Percentiles rank a stretch among this genome's conserved stretches.
These are phyloP conservation scores for Centropus unirufus DNA, from an alignment of 2,113 vertebrate genomes.

Conservation along the genomic window DNA sequence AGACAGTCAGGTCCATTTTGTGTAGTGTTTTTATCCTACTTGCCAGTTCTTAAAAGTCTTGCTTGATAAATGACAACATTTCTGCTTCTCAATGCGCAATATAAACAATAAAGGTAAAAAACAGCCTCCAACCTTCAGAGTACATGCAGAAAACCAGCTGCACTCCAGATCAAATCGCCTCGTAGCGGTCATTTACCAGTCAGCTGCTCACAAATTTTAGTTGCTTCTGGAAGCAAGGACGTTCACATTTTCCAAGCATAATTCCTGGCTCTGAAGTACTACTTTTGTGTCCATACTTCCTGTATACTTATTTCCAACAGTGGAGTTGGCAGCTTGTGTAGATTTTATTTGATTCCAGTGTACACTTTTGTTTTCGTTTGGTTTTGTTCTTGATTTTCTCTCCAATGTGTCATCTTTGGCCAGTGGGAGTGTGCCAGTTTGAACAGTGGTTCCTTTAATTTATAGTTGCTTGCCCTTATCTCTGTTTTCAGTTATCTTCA, in stretches of 20 bases:
- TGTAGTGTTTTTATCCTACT: not conserved
- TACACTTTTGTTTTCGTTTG: not conserved
- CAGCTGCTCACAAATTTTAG: not conserved
- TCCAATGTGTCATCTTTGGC: not conserved
- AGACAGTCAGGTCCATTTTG: not conserved
- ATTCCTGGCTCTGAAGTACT: not conserved
- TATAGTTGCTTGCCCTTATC: not conserved
- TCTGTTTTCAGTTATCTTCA: conserved; percentile 1
- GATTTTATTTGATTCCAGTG: not conserved
- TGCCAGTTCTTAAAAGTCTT: not conserved
- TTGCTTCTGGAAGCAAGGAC: not conserved
- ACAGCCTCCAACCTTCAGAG: not conserved
- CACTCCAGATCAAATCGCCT: not conserved
- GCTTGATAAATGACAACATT: not conserved
- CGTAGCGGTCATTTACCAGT: not conserved
- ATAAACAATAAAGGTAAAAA: not conserved
- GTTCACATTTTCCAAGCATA: not conserved
- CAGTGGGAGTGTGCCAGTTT: not conserved
- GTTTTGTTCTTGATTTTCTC: conserved; percentile 9
- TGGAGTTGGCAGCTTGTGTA: not conserved
- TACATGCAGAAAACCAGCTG: not conserved
- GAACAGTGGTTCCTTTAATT: not conserved
- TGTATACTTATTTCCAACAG: not conserved
- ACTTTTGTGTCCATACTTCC: not conserved
- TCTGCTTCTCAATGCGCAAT: not conserved